phyloP scores from a whole-genome alignment of 30 jellyfish, hydroid and myxozoan genomes.

The Calvadosia cruxmelitensis region DNA sequence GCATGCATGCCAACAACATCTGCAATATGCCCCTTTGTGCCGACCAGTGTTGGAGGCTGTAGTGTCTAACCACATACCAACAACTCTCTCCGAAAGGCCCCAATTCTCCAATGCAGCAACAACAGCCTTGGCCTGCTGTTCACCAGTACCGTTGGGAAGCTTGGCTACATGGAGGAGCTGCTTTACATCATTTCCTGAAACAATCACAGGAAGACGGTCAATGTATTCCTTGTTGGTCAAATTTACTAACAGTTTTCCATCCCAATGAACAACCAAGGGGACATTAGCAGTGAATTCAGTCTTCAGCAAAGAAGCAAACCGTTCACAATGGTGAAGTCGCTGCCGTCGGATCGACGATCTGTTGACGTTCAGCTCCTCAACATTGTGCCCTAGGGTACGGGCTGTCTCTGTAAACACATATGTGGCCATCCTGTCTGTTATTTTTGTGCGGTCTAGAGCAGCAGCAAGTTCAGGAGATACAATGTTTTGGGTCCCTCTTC shows the following conservation, averaged over 20 bases:
- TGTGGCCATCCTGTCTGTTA: slow-evolving; percentile 1
- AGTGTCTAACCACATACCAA: background rate
- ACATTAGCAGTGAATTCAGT: background rate
- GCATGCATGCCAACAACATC: too few species aligned
- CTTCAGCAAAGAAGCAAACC: too few species aligned
- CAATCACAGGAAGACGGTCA: slow-evolving; percentile 2
- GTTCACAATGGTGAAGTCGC: too few species aligned
- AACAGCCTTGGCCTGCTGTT: background rate
- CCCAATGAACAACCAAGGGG: background rate
- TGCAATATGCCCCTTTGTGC: too few species aligned
- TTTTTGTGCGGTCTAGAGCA: background rate
- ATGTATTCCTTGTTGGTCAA: background rate
- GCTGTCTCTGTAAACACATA: background rate
- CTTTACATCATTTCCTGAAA: background rate
- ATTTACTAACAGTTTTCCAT: slow-evolving; percentile 3
- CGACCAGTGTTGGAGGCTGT: background rate
- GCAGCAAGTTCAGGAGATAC: background rate
- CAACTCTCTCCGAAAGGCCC: too few species aligned
- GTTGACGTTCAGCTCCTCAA: background rate
- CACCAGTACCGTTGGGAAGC: background rate
- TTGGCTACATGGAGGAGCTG: slow-evolving; percentile 4
- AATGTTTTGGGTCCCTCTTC: slow-evolving; percentile 2
- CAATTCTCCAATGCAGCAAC: too few species aligned
- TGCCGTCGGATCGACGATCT: too few species aligned
- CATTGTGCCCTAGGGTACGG: slow-evolving; percentile 1